Evolutionary conservation across 2,113 vertebrate species (phyloP), one percentile per base, ranked within the genome.

Genomic region (Orycteropus afer): DNA sequence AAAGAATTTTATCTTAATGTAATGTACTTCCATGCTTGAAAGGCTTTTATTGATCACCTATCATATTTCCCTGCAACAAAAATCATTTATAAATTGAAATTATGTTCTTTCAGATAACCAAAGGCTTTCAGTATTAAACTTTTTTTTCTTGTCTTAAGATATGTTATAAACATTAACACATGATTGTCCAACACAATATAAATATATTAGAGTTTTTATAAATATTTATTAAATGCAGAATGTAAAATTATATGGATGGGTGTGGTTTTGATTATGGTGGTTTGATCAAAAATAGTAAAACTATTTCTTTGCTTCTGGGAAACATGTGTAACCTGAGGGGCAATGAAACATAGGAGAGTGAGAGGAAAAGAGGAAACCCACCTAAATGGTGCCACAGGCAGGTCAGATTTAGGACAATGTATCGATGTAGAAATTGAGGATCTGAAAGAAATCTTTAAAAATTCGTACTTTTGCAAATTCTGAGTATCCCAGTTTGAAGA

Each of bases 41-140:
- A 95, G 42, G 73, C 17, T 87, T 86, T 96, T 93, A 96, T 92
- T 95, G 77, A 89, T 91, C 65, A 96, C 67, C 27, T 89, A 79
- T 78, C 18, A 74, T 74, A 93, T 49, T 82, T 86, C n/a, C 59
- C n/a, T 86, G 73, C 53, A 69, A 90, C 84, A 95, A 93, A 93
- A 90, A 55, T 94, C 15, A 82, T 88, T 96, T 94, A 42, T 53
- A 95, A 82, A 89, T 94, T 96, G 34, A 78, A 91, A 74, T 57
- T 45, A 91, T 34, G 71, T 91, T 81, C 81, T 88, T 91, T 42
- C 34, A 79, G 45, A 69, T 91, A 91, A 79, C 61, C 23, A 76
- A 83, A 89, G 49, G 12, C 37, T 79, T 88, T 61, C 86, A 82
- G 51, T 78, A 71, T 90, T 76, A 96, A 59, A 53, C 29, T 67